These are phyloP conservation scores for Sphaeridia pumilis DNA, from an alignment of 2,888 invertebrate species.

Conservation along the genomic window DNA sequence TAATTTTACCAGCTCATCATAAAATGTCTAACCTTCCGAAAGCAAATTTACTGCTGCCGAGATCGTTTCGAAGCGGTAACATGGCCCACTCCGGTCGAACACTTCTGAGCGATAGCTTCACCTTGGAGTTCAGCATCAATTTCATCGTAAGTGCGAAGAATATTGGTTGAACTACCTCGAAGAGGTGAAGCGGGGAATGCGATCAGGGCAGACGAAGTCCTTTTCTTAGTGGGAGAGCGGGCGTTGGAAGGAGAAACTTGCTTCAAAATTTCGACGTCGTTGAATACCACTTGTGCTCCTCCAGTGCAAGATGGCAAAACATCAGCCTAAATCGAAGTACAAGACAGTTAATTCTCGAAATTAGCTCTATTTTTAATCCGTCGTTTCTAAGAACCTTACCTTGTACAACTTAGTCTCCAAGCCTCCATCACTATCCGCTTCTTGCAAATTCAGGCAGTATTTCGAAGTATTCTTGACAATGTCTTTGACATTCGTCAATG, in stretches of 20 bases:
- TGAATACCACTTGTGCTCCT: slow-evolving; percentile 88
- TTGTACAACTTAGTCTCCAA: slow-evolving; percentile 86
- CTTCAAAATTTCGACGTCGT: slow-evolving; percentile 62
- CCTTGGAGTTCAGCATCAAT: slow-evolving; percentile 3
- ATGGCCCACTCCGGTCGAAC: slow-evolving; percentile 14
- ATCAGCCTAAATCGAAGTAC: slow-evolving; percentile 62
- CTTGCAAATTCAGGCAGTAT: slow-evolving; percentile 86
- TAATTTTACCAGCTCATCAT: too few relatives aligned
- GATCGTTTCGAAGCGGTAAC: slow-evolving; percentile 1
- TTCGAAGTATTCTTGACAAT: slow-evolving; percentile 52
- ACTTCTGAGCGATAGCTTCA: slow-evolving; percentile 8
- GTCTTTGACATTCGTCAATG: slow-evolving; percentile 60
- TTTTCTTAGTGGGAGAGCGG: slow-evolving; percentile 1
- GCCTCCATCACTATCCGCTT: slow-evolving; percentile 82
- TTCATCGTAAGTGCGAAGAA: slow-evolving; percentile 8
- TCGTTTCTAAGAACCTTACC: too few relatives aligned
- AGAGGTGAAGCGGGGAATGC: not conserved
- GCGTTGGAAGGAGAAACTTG: slow-evolving; percentile 13
- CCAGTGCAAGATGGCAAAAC: slow-evolving; percentile 88
- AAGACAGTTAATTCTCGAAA: too few relatives aligned
- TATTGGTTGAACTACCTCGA: not conserved
- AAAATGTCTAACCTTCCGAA: too few relatives aligned
- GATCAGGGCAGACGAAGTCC: slow-evolving; percentile 2
- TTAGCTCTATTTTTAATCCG: too few relatives aligned
- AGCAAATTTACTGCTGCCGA: slow-evolving; percentile 10